Conservation (phyloP, 2,888 invertebrate genomes). For the Lasioglossum morio region DNA sequence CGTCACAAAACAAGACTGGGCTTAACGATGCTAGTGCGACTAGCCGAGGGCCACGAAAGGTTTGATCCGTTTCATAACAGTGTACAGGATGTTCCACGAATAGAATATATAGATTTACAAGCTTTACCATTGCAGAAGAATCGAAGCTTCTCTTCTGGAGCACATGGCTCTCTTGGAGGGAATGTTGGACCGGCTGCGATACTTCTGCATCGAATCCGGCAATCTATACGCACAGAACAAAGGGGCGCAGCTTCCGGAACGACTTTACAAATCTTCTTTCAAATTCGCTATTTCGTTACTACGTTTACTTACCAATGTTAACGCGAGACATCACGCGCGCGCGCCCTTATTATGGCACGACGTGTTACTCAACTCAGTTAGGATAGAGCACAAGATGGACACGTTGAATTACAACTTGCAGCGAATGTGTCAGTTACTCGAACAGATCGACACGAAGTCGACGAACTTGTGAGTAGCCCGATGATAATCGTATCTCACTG, state of each 20-base stretch:
- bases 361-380: slow-evolving; percentile 77
- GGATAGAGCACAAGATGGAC: slow-evolving; percentile 70
- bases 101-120: background rate
- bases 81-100: background rate
- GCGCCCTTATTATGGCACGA: slow-evolving; percentile 82
- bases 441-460: slow-evolving; percentile 92
- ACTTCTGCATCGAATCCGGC: slow-evolving; percentile 76
- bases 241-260: slow-evolving; percentile 71
- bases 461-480: slow-evolving; percentile 94
- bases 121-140: slow-evolving; percentile 85
- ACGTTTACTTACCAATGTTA: slow-evolving; percentile 74
- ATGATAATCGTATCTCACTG: background rate
- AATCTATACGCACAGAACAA: slow-evolving; percentile 57
- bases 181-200: slow-evolving; percentile 89
- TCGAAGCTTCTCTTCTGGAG: slow-evolving; percentile 91
- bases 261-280: slow-evolving; percentile 76
- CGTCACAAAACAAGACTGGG: slow-evolving; percentile 87
- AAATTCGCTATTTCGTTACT: slow-evolving; percentile 77
- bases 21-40: slow-evolving; percentile 88
- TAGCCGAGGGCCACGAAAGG: slow-evolving; percentile 86
- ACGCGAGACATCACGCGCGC: slow-evolving; percentile 41
- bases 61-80: slow-evolving; percentile 61
- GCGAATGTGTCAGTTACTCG: slow-evolving; percentile 88
- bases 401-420: slow-evolving; percentile 76
- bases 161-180: slow-evolving; percentile 92